These are phyloP conservation scores for pig (Sus scrofa) DNA, from an alignment of 2,113 vertebrate species.

Conservation along the genomic window T2T-Sscrofa CM000824.6:46686501-46687000, in stretches of 20 bases:
- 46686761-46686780: neutral
- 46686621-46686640: neutral
- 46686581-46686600: neutral
- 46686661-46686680: neutral
- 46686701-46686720: neutral
- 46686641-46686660: neutral
- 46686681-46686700: neutral
- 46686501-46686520: neutral
- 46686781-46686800: neutral
- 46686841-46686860: neutral
- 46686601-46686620: neutral
- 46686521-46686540: neutral
- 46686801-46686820: neutral
- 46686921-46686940: neutral
- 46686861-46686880: neutral
- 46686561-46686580: neutral
- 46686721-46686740: neutral
- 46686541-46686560: neutral
- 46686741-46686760: neutral
- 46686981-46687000: conserved; percentile 1
- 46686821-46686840: neutral
- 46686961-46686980: neutral
- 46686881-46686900: neutral
- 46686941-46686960: neutral
- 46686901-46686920: neutral